Percentiles rank a stretch among this genome's conserved stretches.
Conservation (phyloP, 2,113 vertebrate genomes). For the Canis aureus region DNA sequence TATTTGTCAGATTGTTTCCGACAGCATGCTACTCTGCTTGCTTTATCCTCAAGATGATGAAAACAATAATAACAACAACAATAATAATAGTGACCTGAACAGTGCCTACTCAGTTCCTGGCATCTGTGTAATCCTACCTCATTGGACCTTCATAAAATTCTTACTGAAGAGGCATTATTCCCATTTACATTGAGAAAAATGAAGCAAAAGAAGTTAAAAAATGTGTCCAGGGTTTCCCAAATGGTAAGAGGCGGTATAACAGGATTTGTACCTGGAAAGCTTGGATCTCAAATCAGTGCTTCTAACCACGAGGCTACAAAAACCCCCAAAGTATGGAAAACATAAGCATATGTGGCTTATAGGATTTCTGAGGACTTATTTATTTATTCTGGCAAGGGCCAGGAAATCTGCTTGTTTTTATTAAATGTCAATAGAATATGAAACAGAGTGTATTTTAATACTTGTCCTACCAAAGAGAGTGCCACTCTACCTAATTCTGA, state of each 20-base stretch:
- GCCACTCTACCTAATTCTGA: not conserved
- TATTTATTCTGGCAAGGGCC: not conserved
- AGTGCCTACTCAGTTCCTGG: not conserved
- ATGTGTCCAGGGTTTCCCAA: not conserved
- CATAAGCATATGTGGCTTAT: not conserved
- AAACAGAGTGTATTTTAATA: not conserved
- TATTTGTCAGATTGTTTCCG: constrained; percentile 18
- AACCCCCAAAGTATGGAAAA: not conserved
- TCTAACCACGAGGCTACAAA: not conserved
- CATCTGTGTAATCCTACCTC: not conserved
- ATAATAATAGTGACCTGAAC: not conserved
- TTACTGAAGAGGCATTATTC: not conserved
- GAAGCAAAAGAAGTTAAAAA: not conserved
- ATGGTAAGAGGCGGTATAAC: not conserved
- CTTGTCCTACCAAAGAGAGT: not conserved
- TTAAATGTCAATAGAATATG: not conserved
- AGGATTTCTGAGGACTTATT: not conserved
- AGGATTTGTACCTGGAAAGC: not conserved
- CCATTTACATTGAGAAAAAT: not conserved
- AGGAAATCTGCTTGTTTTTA: not conserved
- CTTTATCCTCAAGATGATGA: constrained; percentile 18
- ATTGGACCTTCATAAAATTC: not conserved
- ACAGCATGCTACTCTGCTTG: not conserved
- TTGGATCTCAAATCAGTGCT: not conserved
- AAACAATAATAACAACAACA: constrained; percentile 4